Percentiles rank a stretch among this genome's conserved stretches.
Conservation (phyloP, 2,113 vertebrate species). For the Cephalopterus ornatus region DNA sequence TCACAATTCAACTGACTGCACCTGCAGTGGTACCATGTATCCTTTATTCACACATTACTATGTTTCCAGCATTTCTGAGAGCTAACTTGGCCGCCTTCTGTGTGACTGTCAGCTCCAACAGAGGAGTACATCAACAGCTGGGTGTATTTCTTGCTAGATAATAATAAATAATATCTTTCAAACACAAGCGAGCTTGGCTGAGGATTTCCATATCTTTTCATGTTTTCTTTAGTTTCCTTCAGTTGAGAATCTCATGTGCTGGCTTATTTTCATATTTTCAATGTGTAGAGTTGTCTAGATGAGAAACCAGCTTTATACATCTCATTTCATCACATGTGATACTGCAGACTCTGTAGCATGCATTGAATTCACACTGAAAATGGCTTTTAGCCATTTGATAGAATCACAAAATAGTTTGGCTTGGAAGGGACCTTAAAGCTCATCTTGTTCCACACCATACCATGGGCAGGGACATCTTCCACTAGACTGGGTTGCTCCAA, state of each 20-base stretch:
- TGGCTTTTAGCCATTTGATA: neutral
- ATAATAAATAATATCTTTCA: neutral
- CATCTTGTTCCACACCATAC: neutral
- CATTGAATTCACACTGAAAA: neutral
- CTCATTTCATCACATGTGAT: neutral
- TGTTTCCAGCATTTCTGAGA: neutral
- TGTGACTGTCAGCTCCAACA: neutral
- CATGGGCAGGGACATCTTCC: neutral
- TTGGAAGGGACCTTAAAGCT: neutral
- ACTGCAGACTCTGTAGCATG: neutral
- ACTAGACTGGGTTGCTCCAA: neutral
- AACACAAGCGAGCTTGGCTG: neutral
- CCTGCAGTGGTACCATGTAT: neutral
- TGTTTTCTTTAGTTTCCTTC: constrained; percentile 22
- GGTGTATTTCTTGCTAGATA: neutral
- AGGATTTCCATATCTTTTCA: constrained; percentile 17
- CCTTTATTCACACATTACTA: neutral
- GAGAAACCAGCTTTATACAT: neutral
- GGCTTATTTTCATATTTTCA: constrained; percentile 39
- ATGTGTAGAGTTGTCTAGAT: neutral
- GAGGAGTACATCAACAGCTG: neutral
- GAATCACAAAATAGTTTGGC: neutral
- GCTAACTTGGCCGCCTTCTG: neutral
- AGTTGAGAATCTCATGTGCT: neutral
- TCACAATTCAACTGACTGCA: neutral